Evolutionary conservation across 2,888 invertebrate species (phyloP), one percentile per base, ranked within the genome.

Genomic region (Eledona agricola): DNA sequence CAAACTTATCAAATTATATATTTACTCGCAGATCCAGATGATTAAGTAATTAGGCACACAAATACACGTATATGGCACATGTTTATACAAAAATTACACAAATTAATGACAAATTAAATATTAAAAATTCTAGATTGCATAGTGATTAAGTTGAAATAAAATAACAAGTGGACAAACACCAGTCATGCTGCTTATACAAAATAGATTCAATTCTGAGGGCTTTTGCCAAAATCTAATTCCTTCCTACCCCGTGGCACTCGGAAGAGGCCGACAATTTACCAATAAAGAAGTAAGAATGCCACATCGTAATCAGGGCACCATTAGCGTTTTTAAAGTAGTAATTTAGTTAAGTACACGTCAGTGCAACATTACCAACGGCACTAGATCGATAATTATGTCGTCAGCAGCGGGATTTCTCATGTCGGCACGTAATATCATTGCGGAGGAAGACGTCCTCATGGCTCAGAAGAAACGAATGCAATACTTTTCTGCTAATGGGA

Each of bases 311-410:
- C 51, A 55, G 29, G 23, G 45, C 37, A 32, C 51, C 38, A 55
- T 55, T 55, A 55, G 37, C 22, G 43, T 49, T 51, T 55, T 29
- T 55, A 45, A 35, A 42, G 35, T 51, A 40, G 51, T 55, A 55
- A 55, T 55, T 55, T 55, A 51, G 45, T 51, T 51, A 51, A 55
- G 46, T 55, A 55, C 51, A 55, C 46, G 55, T 55, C 55, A 49
- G 55, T 43, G 42, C 25, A 34, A 43, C 37, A 40, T 51, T 43
- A 51, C 17, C 42, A 43, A 26, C 22, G 37, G 51, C 43, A 51
- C 28, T 23, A 54, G 50, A 55, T 55, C 40, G 51, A 55, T 55
- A 55, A 55, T 55, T 55, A 55, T 55, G 45, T 46, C 50, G 55
- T 55, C 50, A 51, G 40, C 31, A 55, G 42, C 42, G 34, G 37